phyloP scores from a whole-genome alignment of 2,888 invertebrate species.

The Ptychoptera contaminata region DNA sequence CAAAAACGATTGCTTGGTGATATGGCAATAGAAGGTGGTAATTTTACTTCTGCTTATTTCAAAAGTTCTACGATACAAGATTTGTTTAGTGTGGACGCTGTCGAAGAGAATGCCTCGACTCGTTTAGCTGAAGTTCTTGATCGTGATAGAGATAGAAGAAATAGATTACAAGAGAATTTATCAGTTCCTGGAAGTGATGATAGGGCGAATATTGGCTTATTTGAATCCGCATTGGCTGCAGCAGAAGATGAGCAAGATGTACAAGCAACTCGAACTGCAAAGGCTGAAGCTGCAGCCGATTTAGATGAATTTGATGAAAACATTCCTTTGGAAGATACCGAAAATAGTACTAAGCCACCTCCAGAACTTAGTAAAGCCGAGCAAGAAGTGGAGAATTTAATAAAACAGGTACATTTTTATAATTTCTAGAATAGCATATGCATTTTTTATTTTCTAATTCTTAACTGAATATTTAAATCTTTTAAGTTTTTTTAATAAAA shows the following conservation, averaged over 20 bases:
- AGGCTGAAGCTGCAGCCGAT: conserved; percentile 78
- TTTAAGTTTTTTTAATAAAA: conserved; percentile 4
- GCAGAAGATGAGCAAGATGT: conserved; percentile 94
- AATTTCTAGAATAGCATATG: conserved; percentile 1
- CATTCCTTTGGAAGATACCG: conserved; percentile 64
- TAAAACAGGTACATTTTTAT: conserved; percentile 43
- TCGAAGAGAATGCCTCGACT: conserved; percentile 40
- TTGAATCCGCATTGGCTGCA: conserved; percentile 72
- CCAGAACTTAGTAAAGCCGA: conserved; percentile 55
- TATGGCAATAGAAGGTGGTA: conserved; percentile 96
- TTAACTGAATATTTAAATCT: conserved; percentile 1
- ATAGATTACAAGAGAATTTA: conserved; percentile 10
- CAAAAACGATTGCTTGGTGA: conserved; percentile 93
- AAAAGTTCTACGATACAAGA: conserved; percentile 87
- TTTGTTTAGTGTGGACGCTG: conserved; percentile 63
- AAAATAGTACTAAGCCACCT: conserved; percentile 20
- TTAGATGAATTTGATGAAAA: conserved; percentile 92
- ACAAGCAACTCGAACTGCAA: conserved; percentile 73
- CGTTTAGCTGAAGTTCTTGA: conserved; percentile 42
- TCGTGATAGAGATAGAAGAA: conserved; percentile 31
- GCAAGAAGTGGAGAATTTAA: conserved; percentile 51
- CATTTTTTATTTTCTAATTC: conserved; percentile 8
- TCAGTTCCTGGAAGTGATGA: conserved; percentile 29
- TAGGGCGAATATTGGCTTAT: conserved; percentile 43
- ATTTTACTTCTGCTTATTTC: conserved; percentile 95